These are phyloP conservation scores for Platanista minor DNA, from an alignment of 2,113 vertebrate genomes.

Conservation along the genomic window DNA sequence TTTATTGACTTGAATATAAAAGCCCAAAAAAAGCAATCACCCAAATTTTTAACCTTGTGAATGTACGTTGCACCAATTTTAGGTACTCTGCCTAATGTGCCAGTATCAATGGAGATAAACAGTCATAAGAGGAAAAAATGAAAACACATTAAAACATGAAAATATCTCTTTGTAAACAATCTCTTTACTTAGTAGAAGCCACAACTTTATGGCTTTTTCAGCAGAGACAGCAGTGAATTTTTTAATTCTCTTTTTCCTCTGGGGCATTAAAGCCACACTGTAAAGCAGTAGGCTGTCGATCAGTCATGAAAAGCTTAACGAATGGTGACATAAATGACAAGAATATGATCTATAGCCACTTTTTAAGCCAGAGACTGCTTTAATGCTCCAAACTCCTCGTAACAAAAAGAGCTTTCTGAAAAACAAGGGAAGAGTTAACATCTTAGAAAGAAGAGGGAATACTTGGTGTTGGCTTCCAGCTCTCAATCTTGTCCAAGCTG, in stretches of 20 bases:
- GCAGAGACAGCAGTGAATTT: conserved; percentile 58
- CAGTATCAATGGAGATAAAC: conserved; percentile 13
- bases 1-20: conserved; percentile 58
- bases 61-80: neutral
- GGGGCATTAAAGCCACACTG: conserved; percentile 65
- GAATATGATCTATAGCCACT: conserved; percentile 68
- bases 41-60: neutral
- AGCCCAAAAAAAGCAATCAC: neutral
- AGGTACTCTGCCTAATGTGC: neutral
- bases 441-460: conserved; percentile 55
- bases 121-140: conserved; percentile 38
- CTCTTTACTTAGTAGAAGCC: conserved; percentile 64
- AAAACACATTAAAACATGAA: conserved; percentile 65
- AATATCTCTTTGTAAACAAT: conserved; percentile 49
- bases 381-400: conserved; percentile 70
- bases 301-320: conserved; percentile 76
- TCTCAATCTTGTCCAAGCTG: conserved; percentile 67
- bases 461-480: conserved; percentile 59
- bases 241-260: conserved; percentile 71
- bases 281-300: conserved; percentile 75
- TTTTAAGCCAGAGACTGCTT: conserved; percentile 75
- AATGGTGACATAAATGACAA: conserved; percentile 67
- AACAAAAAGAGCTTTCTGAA: conserved; percentile 74
- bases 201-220: conserved; percentile 59
- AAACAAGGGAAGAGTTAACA: conserved; percentile 71